A percentile compares a stretch with the other conserved stretches of the same genome.
Evolutionary conservation across 2,888 invertebrate species (phyloP).

Genomic region (Diarsia rubi): DNA sequence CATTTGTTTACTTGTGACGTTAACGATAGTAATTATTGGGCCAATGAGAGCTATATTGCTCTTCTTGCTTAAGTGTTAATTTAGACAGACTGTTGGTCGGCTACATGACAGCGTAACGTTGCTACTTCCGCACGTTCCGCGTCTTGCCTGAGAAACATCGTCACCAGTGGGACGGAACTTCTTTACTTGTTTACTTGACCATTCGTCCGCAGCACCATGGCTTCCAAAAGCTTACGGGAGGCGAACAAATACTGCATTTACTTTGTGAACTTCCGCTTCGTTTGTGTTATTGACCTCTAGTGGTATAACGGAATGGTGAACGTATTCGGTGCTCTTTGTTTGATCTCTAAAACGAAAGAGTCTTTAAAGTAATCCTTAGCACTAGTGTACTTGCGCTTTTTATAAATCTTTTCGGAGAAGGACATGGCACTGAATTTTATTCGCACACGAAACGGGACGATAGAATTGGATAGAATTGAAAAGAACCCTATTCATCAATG

Average conservation of each 20-base stretch:
- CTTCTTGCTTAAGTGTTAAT: constrained; percentile 57
- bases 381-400: not conserved
- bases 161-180: constrained; percentile 64
- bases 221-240: constrained; percentile 30
- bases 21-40: constrained; percentile 47
- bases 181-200: constrained; percentile 63
- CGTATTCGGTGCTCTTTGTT: constrained; percentile 15
- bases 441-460: not conserved
- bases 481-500: constrained; percentile 13
- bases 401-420: not conserved
- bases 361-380: not conserved
- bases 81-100: constrained; percentile 63
- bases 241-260: constrained; percentile 27
- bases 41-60: constrained; percentile 45
- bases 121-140: constrained; percentile 78
- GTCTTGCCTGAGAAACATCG: constrained; percentile 77
- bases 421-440: not conserved
- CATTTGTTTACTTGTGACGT: constrained; percentile 35
- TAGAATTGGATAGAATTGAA: not conserved
- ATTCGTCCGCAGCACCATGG: constrained; percentile 47
- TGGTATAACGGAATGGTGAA: not conserved
- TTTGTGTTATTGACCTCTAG: constrained; percentile 32
- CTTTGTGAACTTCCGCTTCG: constrained; percentile 44
- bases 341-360: not conserved
- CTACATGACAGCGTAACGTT: constrained; percentile 66